Evolutionary conservation across 2,888 invertebrate species (phyloP), one percentile per base, ranked within the genome.

Genomic region (Physocephala rufipes): DNA sequence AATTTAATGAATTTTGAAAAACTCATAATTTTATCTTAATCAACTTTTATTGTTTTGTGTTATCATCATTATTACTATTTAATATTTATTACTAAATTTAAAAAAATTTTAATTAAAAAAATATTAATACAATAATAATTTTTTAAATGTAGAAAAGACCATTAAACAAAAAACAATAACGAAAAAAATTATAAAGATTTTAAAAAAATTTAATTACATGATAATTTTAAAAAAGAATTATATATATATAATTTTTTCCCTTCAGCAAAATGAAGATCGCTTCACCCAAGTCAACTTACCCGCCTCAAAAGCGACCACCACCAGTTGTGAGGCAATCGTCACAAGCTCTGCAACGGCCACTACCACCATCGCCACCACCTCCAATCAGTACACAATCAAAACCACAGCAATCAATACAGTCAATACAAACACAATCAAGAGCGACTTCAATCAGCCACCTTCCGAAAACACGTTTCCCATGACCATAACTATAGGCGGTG

Each of bases 221-320:
- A 4, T 36, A 7, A 19, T 19, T 24, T 53, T 53, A 5, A 19
- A 49, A 12, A n/a, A 16, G 1, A 62, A 63, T 26, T 36, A 16
- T 24, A 30, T 26, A 19, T 55, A 64, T 67, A 26, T n/a, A 43
- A 12, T 49, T 65, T 43, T 3, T 62, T 67, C 12, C 59, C 66
- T 43, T 1, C 75, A 83, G 84, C 79, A 80, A 80, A 82, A 82
- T 77, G 79, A 83, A 68, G 81, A 82, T 75, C 83, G 81, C 36
- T 81, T 81, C 72, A 80, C 78, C 65, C 77, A 77, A 49, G 78
- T 82, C 58, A 81, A 81, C 66, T 74, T 77, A 63, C 78, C 80
- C 4, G 76, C 73, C 15, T 75, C 74, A 64, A 78, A 76, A 67
- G 67, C 71, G 70, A 67, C 71, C 53, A 78, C 73, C 58, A 71